Evolutionary conservation across 2,797 vertebrate species (phyloP), one percentile per base, ranked within the genome.

Genomic region (Cottoperca gobio): DNA sequence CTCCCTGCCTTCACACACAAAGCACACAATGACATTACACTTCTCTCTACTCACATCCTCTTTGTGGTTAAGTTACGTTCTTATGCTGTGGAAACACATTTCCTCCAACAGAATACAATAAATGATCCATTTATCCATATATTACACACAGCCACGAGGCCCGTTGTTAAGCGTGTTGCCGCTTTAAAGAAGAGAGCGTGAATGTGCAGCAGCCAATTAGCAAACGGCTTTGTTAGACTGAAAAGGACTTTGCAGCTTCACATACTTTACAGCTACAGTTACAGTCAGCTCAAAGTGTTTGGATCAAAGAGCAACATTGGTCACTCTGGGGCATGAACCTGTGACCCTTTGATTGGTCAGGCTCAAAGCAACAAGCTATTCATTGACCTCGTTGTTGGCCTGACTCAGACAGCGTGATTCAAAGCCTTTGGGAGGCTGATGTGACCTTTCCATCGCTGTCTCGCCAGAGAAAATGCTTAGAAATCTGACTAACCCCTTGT

Each of bases 381-480:
- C 12, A 54, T 31, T 19, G 8, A 24, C 5, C 8, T 49, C 48
- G n/a, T 21, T 58, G n/a, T 58, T 53, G 21, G 8, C 9, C 54
- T 23, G 39, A 53, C 39, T 52, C 13, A 40, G 21, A 59, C 31
- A 33, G 17, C n/a, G 24, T 23, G 26, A 65, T 42, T 53, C 10
- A 31, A 12, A 33, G 28, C 53, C 14, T 53, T 24, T 31, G 13
- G 14, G 71, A 65, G 21, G 45, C 7, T 21, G 55, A 71, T 62
- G 26, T 68, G 43, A 60, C 60, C 58, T 66, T 63, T 55, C 28
- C 46, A 19, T n/a, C 0, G 13, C 40, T 63, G 50, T 68, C 68
- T 55, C 14, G 39, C 39, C 45, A 11, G 26, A 37, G 53, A 42
- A 43, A 64, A 52, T 7, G 8, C 19, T 50, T 43, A 16, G 17